phyloP scores from a whole-genome alignment of 92 coral and sea anemone genomes.

The Palythoa grandiflora region DNA sequence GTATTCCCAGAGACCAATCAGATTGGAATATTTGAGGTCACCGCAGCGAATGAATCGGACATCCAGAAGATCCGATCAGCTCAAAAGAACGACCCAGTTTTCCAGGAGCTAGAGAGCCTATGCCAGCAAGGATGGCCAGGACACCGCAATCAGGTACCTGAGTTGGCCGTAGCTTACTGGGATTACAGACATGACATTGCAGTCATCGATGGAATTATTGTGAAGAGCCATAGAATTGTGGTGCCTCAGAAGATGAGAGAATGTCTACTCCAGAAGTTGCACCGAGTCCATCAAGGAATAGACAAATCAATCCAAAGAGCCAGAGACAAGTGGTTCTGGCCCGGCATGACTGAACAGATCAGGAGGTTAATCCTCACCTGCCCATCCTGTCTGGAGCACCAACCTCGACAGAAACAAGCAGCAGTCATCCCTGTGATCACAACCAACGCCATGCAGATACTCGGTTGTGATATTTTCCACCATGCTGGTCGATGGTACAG shows the following conservation, averaged over 20 bases:
- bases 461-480: constrained; percentile 77
- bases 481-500: constrained; percentile 74
- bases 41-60: constrained; percentile 70
- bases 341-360: constrained; percentile 72
- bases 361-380: constrained; percentile 75
- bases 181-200: constrained; percentile 74
- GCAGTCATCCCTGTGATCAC: constrained; percentile 78
- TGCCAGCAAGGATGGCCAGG: constrained; percentile 77
- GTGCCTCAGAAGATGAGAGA: constrained; percentile 73
- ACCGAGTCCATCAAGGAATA: constrained; percentile 75
- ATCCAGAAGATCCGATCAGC: constrained; percentile 75
- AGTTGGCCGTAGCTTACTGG: constrained; percentile 72
- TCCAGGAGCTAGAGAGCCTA: constrained; percentile 77
- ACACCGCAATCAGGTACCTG: constrained; percentile 72
- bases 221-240: constrained; percentile 72
- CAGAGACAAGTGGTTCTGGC: constrained; percentile 77
- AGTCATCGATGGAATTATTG: constrained; percentile 68
- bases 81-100: constrained; percentile 75
- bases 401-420: constrained; percentile 77
- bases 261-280: constrained; percentile 73
- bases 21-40: constrained; percentile 75
- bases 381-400: constrained; percentile 81
- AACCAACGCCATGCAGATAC: constrained; percentile 77
- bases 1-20: constrained; percentile 77
- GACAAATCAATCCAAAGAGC: constrained; percentile 77